phyloP scores from a whole-genome alignment of 2,113 vertebrate genomes.

The Osmerus eperlanus region DNA sequence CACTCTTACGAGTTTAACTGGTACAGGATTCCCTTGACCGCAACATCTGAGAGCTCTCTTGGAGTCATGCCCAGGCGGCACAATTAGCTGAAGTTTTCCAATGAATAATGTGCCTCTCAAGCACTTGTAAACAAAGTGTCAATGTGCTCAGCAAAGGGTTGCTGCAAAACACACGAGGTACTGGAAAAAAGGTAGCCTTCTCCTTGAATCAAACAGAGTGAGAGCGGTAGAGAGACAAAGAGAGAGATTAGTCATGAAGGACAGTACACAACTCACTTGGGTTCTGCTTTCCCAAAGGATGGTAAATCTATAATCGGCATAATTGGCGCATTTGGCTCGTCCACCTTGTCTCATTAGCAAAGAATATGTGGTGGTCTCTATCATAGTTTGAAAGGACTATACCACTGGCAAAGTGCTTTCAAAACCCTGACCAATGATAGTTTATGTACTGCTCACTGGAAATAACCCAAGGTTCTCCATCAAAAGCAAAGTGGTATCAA shows the following conservation, averaged over 20 bases:
- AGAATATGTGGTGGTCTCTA: constrained; percentile 36
- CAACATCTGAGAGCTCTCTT: constrained; percentile 59
- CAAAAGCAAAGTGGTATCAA: constrained; percentile 6
- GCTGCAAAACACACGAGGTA: constrained; percentile 21
- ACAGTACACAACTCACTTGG: constrained; percentile 5
- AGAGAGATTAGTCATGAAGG: constrained; percentile 20
- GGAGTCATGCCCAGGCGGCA: constrained; percentile 61
- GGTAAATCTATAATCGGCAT: constrained; percentile 51
- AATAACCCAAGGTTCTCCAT: constrained; percentile 8
- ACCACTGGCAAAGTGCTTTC: constrained; percentile 48
- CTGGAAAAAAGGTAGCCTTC: not conserved
- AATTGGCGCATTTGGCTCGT: constrained; percentile 21
- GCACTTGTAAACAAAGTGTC: constrained; percentile 57
- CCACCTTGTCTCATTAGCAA: constrained; percentile 32
- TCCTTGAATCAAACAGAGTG: not conserved
- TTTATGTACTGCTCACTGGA: constrained; percentile 14
- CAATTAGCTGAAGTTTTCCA: constrained; percentile 73
- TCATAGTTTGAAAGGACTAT: constrained; percentile 30
- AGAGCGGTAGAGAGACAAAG: constrained; percentile 12
- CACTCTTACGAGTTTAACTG: constrained; percentile 50
- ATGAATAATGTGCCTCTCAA: constrained; percentile 60
- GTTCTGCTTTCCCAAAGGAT: constrained; percentile 11
- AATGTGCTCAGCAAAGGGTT: constrained; percentile 33
- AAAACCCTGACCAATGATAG: constrained; percentile 17
- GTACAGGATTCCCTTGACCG: constrained; percentile 63